A percentile compares a stretch with the other conserved stretches of the same genome.
phyloP scores from a whole-genome alignment of 2,888 invertebrate genomes.

The Halictus ligatus region DNA sequence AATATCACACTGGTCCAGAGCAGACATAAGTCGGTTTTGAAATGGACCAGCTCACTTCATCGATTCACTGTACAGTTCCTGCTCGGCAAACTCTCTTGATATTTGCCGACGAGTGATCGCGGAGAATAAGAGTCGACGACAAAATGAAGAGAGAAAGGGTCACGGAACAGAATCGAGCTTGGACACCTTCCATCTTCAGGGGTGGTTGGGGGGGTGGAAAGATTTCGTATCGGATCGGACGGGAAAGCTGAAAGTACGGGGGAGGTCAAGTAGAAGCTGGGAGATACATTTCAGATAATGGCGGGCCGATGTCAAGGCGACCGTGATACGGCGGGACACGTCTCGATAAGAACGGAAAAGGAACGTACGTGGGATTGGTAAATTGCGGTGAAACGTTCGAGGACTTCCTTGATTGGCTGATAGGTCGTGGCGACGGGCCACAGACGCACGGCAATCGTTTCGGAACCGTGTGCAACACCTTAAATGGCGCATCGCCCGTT shows the following conservation, averaged over 20 bases:
- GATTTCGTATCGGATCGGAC: constrained; percentile 39
- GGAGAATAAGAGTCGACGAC: not conserved
- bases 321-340: constrained; percentile 46
- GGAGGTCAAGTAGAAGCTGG: constrained; percentile 57
- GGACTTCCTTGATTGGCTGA: constrained; percentile 52
- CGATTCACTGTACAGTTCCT: not conserved
- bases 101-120: not conserved
- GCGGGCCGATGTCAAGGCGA: constrained; percentile 65
- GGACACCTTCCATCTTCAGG: constrained; percentile 28
- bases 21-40: not conserved
- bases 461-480: constrained; percentile 33
- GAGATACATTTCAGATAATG: constrained; percentile 60
- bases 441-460: constrained; percentile 12
- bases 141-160: not conserved
- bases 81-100: not conserved
- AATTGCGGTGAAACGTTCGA: constrained; percentile 46
- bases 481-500: constrained; percentile 36
- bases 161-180: constrained; percentile 9
- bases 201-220: constrained; percentile 22
- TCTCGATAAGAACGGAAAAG: constrained; percentile 49
- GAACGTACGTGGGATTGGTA: constrained; percentile 40
- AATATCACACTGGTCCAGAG: not conserved
- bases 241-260: constrained; percentile 48
- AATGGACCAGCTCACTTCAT: not conserved
- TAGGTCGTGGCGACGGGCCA: constrained; percentile 28